Evolutionary conservation across 2,113 vertebrate genomes (phyloP).

Genomic region (Coryphaenoides rupestris): DNA sequence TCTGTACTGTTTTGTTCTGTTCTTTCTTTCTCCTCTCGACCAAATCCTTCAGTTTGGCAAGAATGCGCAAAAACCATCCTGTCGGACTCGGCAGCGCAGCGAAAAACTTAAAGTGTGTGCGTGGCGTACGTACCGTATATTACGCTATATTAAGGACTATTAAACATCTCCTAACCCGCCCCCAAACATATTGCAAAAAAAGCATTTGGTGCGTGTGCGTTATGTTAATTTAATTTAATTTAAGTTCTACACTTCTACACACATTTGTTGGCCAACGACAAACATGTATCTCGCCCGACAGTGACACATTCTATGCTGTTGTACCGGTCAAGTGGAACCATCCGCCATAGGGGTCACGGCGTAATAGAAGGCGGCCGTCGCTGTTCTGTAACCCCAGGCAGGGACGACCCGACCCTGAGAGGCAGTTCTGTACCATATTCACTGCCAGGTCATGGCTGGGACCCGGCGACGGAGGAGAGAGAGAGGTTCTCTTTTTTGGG

Average conservation of each 20-base stretch:
- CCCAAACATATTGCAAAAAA: no score
- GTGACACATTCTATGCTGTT: conserved; percentile 77
- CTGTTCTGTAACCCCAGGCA: conserved; percentile 67
- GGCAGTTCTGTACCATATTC: conserved; percentile 78
- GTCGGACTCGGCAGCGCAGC: no score
- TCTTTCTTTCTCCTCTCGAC: conserved; percentile 27
- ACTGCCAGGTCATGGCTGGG: conserved; percentile 49
- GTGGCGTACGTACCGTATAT: no score
- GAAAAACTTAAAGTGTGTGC: no score
- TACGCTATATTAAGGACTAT: no score
- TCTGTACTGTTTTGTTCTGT: no score
- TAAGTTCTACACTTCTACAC: conserved; percentile 59
- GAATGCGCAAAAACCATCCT: no score
- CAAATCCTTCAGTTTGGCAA: conserved; percentile 44
- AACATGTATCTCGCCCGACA: no score
- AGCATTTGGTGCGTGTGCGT: no score
- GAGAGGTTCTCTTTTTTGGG: neutral
- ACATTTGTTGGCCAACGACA: conserved; percentile 61
- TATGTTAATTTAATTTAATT: no score
- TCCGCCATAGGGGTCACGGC: conserved; percentile 75
- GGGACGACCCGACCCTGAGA: conserved; percentile 74
- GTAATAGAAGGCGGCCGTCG: conserved; percentile 80
- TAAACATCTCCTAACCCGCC: no score
- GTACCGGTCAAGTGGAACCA: conserved; percentile 73
- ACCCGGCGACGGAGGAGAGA: neutral